These are phyloP conservation scores for Drepana arcuata DNA, from an alignment of 1,140 invertebrate species.

Conservation along the genomic window DNA sequence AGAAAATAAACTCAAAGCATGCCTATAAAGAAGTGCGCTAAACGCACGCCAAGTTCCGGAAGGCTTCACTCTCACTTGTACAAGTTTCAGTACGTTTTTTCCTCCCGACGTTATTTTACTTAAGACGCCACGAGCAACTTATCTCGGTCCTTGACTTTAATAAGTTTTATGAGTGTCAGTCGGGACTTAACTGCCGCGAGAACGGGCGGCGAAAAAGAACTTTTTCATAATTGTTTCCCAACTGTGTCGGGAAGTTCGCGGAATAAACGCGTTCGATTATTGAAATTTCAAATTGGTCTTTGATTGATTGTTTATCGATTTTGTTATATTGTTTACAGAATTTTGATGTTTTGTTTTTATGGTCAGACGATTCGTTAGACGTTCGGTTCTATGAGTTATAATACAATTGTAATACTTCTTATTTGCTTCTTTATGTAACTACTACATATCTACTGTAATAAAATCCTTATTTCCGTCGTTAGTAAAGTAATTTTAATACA, in stretches of 20 bases:
- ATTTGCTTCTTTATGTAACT: no score
- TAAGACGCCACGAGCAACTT: slow-evolving; percentile 64
- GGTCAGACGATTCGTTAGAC: no score
- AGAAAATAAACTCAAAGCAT: slow-evolving; percentile 6
- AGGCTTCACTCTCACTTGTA: slow-evolving; percentile 58
- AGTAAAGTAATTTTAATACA: no score
- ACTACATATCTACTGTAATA: no score
- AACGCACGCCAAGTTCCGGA: slow-evolving; percentile 47
- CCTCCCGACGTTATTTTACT: slow-evolving; percentile 67
- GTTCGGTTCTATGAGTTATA: no score
- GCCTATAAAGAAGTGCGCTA: slow-evolving; percentile 27
- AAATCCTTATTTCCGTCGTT: no score
- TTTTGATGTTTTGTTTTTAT: slow-evolving; percentile 10
- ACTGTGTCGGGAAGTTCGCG: slow-evolving; percentile 42
- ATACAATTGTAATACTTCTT: no score
- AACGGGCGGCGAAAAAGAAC: slow-evolving; percentile 58
- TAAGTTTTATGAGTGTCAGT: slow-evolving; percentile 71
- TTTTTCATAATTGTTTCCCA: slow-evolving; percentile 70
- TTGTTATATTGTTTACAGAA: slow-evolving; percentile 14
- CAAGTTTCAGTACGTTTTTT: slow-evolving; percentile 58
- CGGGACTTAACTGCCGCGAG: slow-evolving; percentile 61
- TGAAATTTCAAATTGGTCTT: slow-evolving; percentile 42
- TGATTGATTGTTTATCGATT: slow-evolving; percentile 24
- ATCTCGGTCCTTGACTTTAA: slow-evolving; percentile 71
- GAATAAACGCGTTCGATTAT: slow-evolving; percentile 54